Evolutionary conservation across 2,888 invertebrate species (phyloP).

Genomic region (Cryptus armator): DNA sequence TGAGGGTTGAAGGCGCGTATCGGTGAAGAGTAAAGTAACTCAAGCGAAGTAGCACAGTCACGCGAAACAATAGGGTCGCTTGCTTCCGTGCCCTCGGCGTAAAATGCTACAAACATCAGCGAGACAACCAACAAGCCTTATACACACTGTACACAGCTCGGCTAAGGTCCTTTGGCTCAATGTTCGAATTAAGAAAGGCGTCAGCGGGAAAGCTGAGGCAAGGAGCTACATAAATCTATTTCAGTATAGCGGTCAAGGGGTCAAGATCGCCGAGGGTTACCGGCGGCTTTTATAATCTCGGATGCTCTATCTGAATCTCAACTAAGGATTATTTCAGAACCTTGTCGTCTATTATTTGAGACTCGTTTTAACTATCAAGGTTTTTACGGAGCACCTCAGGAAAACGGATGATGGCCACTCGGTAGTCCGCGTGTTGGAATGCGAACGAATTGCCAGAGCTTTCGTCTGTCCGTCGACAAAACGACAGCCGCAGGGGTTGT

Average conservation of each 20-base stretch:
- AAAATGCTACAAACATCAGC: constrained; percentile 12
- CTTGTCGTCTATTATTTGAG: background rate
- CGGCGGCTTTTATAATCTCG: constrained; percentile 25
- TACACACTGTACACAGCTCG: constrained; percentile 9
- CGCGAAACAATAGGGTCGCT: constrained; percentile 38
- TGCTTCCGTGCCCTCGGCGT: constrained; percentile 10
- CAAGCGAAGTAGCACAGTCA: constrained; percentile 48
- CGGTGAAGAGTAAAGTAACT: constrained; percentile 21
- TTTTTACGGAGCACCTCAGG: background rate
- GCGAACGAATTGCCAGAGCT: no score
- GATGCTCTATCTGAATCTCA: constrained; percentile 44
- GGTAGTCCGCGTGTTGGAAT: background rate
- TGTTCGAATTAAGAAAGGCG: constrained; percentile 17
- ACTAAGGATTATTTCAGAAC: constrained; percentile 8
- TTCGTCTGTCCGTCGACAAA: no score
- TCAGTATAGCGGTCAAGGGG: constrained; percentile 71
- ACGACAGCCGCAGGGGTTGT: no score
- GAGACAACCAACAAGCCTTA: constrained; percentile 7
- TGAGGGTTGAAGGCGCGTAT: constrained; percentile 3
- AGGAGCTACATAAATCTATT: constrained; percentile 54
- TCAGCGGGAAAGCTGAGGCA: background rate
- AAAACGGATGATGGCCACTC: background rate
- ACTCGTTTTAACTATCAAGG: background rate
- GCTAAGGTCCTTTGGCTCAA: constrained; percentile 5
- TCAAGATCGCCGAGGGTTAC: constrained; percentile 60